Evolutionary conservation across 2,113 vertebrate species (phyloP).

Genomic region (Takifugu bimaculatus): DNA sequence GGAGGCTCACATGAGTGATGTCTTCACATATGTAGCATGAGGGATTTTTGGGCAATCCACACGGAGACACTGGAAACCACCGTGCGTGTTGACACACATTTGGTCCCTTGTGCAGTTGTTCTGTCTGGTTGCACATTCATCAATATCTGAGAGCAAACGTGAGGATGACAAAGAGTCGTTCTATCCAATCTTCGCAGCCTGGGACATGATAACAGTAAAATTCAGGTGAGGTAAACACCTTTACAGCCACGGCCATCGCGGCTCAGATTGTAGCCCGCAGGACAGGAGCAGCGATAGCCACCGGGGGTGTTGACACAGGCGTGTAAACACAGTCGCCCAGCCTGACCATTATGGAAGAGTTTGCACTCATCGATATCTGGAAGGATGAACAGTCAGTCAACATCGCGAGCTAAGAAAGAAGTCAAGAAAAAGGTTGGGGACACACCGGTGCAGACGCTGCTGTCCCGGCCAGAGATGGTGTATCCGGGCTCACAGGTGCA

Average conservation of each 20-base stretch:
- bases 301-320: slow-evolving; percentile 83
- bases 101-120: slow-evolving; percentile 81
- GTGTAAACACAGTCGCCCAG: slow-evolving; percentile 78
- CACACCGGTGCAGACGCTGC: slow-evolving; percentile 77
- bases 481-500: slow-evolving; percentile 84
- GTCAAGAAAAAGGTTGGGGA: background rate
- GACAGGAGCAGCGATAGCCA: slow-evolving; percentile 83
- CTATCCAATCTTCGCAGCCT: background rate
- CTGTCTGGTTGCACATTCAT: slow-evolving; percentile 79
- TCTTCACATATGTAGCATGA: slow-evolving; percentile 83
- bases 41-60: slow-evolving; percentile 78
- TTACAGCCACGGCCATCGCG: slow-evolving; percentile 75
- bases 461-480: slow-evolving; percentile 75
- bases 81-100: slow-evolving; percentile 82
- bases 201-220: background rate
- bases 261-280: slow-evolving; percentile 77
- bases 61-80: slow-evolving; percentile 78
- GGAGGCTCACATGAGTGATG: slow-evolving; percentile 78
- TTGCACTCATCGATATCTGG: slow-evolving; percentile 88
- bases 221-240: slow-evolving; percentile 59
- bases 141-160: slow-evolving; percentile 70
- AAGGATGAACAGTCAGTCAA: slow-evolving; percentile 30
- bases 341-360: slow-evolving; percentile 78
- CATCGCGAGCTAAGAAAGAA: background rate
- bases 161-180: too few species aligned